Conservation (phyloP, 2,888 invertebrate species). For the Drosophila kambysellisi region DNA sequence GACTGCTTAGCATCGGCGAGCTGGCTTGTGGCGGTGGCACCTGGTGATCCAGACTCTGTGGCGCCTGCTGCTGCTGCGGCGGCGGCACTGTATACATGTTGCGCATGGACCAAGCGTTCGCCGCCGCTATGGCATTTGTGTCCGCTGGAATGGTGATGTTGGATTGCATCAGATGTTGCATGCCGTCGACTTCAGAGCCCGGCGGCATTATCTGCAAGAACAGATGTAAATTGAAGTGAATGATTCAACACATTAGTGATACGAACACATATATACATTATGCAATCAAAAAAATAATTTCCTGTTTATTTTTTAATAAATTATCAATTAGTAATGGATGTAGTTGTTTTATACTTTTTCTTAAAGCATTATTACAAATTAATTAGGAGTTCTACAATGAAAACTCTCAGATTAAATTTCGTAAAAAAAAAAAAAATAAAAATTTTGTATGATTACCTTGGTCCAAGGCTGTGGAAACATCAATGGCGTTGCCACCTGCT, state of each 20-base stretch:
- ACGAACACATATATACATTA: neutral
- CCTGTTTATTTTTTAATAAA: neutral
- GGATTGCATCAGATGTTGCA: constrained; percentile 84
- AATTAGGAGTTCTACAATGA: neutral
- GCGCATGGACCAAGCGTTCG: constrained; percentile 77
- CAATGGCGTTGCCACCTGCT: constrained; percentile 81
- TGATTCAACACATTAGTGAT: neutral
- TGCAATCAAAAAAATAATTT: neutral
- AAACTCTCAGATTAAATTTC: neutral
- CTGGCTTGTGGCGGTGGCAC: constrained; percentile 86
- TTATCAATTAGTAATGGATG: neutral
- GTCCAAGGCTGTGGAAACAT: constrained; percentile 81
- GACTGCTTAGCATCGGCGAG: constrained; percentile 89
- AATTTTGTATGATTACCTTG: constrained; percentile 70
- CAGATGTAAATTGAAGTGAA: neutral
- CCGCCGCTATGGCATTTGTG: constrained; percentile 69
- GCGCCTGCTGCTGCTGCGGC: constrained; percentile 45
- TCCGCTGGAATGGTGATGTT: constrained; percentile 85
- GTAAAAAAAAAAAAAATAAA: neutral
- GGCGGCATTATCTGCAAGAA: constrained; percentile 79
- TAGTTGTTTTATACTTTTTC: neutral
- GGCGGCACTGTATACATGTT: constrained; percentile 56
- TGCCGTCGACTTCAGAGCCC: constrained; percentile 81
- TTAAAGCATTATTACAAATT: neutral
- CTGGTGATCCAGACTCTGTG: constrained; percentile 68